Conservation (phyloP, 1,140 invertebrate species). For the Drosophila parvula region DNA sequence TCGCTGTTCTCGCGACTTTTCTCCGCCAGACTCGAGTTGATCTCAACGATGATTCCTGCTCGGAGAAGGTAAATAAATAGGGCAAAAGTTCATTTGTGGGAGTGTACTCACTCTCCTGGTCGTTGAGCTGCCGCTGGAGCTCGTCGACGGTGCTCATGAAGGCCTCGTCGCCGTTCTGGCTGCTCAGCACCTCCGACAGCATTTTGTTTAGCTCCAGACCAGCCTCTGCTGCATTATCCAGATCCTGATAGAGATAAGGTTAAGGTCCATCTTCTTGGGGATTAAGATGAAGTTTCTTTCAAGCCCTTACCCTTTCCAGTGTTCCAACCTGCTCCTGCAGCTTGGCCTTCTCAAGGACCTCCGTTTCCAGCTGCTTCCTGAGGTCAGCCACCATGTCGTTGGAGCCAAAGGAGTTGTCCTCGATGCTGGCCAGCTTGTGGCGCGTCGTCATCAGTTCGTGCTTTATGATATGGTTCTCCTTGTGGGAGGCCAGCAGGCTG, state of each 20-base stretch:
- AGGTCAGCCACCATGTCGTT: slow-evolving; percentile 89
- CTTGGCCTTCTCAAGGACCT: slow-evolving; percentile 76
- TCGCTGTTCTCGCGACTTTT: slow-evolving; percentile 86
- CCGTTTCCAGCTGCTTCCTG: slow-evolving; percentile 86
- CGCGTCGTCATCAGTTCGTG: slow-evolving; percentile 87
- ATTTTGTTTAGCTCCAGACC: slow-evolving; percentile 88
- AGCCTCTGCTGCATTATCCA: slow-evolving; percentile 88
- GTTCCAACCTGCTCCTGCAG: slow-evolving; percentile 86
- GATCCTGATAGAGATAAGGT: slow-evolving; percentile 78
- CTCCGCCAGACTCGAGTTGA: slow-evolving; percentile 84
- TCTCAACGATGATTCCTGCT: slow-evolving; percentile 84
- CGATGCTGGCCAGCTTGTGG: slow-evolving; percentile 87
- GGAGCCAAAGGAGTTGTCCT: slow-evolving; percentile 89
- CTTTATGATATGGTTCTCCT: slow-evolving; percentile 88
- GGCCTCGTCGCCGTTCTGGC: slow-evolving; percentile 86
- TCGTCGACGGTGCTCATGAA: slow-evolving; percentile 87
- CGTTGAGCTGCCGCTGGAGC: slow-evolving; percentile 86
- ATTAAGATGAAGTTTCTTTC: too few species aligned
- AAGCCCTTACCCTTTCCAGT: slow-evolving; percentile 84
- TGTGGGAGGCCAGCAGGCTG: slow-evolving; percentile 72
- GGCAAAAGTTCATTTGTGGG: too few species aligned
- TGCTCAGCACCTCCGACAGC: slow-evolving; percentile 87
- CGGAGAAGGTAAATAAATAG: too few species aligned
- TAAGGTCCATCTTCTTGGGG: too few species aligned
- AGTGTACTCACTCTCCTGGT: slow-evolving; percentile 85